phyloP scores from a whole-genome alignment of 2,797 vertebrate genomes.

The Myripristis murdjan region DNA sequence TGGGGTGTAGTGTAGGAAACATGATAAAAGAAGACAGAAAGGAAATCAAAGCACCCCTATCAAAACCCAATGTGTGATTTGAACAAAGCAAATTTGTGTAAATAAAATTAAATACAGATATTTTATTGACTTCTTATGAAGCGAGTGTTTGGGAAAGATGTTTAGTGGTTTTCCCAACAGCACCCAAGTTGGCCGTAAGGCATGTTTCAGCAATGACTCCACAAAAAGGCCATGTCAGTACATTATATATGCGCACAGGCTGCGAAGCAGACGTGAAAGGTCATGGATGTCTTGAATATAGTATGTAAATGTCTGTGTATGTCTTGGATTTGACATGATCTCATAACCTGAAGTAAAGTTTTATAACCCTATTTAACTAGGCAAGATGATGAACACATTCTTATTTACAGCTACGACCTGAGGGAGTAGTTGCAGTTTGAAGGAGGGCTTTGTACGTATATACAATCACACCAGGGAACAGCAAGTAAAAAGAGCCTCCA shows the following conservation, averaged over 20 bases:
- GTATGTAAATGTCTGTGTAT: neutral
- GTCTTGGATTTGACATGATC: neutral
- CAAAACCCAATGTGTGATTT: too few species aligned
- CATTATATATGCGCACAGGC: neutral
- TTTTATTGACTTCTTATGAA: too few species aligned
- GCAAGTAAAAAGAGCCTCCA: too few species aligned
- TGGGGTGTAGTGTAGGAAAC: too few species aligned
- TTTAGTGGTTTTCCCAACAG: neutral
- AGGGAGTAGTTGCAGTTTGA: too few species aligned
- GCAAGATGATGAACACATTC: conserved; percentile 1
- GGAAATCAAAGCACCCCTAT: too few species aligned
- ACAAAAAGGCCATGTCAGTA: neutral
- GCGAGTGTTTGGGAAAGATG: neutral
- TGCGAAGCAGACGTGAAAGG: neutral
- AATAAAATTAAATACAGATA: too few species aligned
- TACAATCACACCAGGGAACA: too few species aligned
- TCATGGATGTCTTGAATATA: neutral
- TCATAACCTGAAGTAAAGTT: conserved; percentile 2
- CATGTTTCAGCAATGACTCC: neutral
- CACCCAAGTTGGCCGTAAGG: neutral
- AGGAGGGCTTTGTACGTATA: too few species aligned
- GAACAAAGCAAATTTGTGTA: too few species aligned
- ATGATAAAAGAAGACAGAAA: too few species aligned
- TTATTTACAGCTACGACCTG: neutral
- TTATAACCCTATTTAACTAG: conserved; percentile 5